These are phyloP conservation scores for Columba guinea DNA, from an alignment of 2,797 vertebrate genomes.

Conservation along the genomic window DNA sequence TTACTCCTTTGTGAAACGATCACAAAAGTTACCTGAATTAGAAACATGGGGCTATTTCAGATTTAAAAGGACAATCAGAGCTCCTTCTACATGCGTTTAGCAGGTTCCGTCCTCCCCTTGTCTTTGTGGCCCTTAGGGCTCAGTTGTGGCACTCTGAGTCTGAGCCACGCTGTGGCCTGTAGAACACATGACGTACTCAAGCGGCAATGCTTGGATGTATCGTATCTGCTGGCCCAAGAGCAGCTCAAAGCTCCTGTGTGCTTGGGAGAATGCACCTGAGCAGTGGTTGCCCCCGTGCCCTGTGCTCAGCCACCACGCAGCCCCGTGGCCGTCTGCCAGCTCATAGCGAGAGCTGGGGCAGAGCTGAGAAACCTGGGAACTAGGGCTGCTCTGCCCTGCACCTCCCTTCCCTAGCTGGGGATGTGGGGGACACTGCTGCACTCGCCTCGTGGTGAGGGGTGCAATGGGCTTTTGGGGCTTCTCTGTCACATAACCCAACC, in stretches of 20 bases:
- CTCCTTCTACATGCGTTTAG: neutral
- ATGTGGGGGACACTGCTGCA: neutral
- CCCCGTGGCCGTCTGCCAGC: neutral
- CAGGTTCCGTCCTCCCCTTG: neutral
- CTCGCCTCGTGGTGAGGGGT: neutral
- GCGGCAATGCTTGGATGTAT: neutral
- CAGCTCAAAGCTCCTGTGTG: neutral
- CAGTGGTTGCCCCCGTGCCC: neutral
- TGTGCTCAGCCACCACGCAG: accelerated
- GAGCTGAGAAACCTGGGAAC: no score
- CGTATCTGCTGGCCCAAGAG: neutral
- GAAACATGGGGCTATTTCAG: neutral
- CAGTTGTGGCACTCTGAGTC: neutral
- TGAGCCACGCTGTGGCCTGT: neutral
- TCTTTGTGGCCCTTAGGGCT: neutral
- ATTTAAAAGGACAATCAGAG: neutral
- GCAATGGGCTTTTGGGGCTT: neutral
- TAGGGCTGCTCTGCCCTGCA: neutral
- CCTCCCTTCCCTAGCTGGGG: neutral
- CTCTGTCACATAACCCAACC: neutral
- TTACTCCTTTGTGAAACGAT: neutral
- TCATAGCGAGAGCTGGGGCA: no score
- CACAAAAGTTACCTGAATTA: neutral
- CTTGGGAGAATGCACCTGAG: neutral
- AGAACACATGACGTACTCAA: neutral